Evolutionary conservation across 2,797 vertebrate species (phyloP).

Genomic region (Petrocephalus sullivani): DNA sequence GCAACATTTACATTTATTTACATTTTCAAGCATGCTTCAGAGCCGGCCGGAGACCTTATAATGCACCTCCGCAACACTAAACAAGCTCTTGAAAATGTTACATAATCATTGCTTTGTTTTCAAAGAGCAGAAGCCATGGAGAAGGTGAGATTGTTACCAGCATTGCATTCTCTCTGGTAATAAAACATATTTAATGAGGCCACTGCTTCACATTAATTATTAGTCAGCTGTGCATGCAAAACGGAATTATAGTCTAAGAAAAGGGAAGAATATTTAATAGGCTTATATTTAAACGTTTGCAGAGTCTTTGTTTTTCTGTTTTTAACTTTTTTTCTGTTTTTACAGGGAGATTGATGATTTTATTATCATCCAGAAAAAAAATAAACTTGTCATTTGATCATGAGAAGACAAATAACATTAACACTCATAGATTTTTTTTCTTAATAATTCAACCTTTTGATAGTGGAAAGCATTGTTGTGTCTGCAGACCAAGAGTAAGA

Average conservation of each 20-base stretch:
- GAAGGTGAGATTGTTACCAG: neutral
- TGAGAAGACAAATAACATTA: constrained; percentile 4
- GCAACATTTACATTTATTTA: neutral
- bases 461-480: neutral
- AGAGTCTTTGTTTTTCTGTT: neutral
- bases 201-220: too few relatives aligned
- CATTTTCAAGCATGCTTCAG: neutral
- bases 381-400: neutral
- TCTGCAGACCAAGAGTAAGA: neutral
- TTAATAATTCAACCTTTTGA: neutral
- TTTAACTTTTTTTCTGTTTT: neutral
- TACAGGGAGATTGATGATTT: constrained; percentile 16
- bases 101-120: neutral
- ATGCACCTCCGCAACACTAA: neutral
- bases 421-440: constrained; percentile 14
- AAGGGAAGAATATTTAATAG: too few relatives aligned
- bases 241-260: too few relatives aligned
- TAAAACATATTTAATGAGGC: too few relatives aligned
- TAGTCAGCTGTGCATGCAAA: too few relatives aligned
- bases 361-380: neutral
- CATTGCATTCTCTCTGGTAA: neutral
- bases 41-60: neutral
- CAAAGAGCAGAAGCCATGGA: neutral
- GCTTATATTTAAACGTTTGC: neutral
- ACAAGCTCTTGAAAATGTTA: neutral